These are phyloP conservation scores for Stomatorhinus ivindoensis DNA, from an alignment of 2,113 vertebrate genomes.

Conservation along the genomic window DNA sequence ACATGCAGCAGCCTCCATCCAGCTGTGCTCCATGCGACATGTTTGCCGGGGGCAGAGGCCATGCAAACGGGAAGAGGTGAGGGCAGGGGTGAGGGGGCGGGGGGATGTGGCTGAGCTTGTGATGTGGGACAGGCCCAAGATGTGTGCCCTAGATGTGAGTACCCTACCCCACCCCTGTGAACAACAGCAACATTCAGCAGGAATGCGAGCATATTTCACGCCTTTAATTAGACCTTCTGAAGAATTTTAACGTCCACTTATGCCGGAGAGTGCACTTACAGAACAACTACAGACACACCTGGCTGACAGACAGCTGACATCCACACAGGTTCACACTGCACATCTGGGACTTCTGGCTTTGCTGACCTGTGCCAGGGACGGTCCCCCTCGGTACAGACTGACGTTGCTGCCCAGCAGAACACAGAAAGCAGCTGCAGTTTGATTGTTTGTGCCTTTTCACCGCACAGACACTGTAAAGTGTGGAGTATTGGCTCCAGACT, in stretches of 20 bases:
- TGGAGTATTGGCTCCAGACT: not conserved
- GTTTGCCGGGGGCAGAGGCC: not conserved
- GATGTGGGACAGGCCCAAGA: not conserved
- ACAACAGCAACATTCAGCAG: not conserved
- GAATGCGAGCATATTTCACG: not conserved
- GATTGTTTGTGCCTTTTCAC: not conserved
- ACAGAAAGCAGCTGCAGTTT: not conserved
- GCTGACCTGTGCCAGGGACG: not conserved
- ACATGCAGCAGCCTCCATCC: not conserved
- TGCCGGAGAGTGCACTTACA: not conserved
- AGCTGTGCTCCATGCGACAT: not conserved
- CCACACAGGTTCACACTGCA: not conserved
- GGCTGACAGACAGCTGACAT: not conserved
- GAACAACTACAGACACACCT: not conserved
- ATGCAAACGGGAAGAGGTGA: not conserved
- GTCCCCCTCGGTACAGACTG: not conserved
- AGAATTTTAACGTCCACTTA: not conserved
- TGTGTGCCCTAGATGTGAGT: conserved; percentile 7
- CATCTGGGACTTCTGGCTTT: not conserved
- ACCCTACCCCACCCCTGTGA: not conserved
- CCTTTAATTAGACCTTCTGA: not conserved
- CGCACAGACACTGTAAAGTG: not conserved
- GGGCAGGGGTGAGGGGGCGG: not conserved
- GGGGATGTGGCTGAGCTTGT: not conserved
- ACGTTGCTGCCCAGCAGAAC: not conserved